Percentiles rank a stretch among this genome's conserved stretches.
These are phyloP conservation scores for Ashinkailepas kermadecensis DNA, from an alignment of 2,888 invertebrate species.

Conservation along the genomic window DNA sequence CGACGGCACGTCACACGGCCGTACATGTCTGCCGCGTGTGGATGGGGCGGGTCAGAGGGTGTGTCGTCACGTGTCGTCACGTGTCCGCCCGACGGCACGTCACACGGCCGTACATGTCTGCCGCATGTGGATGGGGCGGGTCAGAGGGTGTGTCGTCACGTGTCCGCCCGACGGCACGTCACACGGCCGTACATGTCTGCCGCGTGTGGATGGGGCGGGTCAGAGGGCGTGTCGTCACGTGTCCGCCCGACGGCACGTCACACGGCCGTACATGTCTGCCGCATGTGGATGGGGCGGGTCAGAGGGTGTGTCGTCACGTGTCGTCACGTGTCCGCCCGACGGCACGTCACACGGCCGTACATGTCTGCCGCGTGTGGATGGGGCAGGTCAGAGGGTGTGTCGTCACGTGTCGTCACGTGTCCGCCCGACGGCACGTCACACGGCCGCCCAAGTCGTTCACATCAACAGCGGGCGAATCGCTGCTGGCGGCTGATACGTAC, in stretches of 20 bases:
- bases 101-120: slow-evolving; percentile 97
- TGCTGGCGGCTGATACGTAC: no score
- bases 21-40: slow-evolving; percentile 69
- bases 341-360: slow-evolving; percentile 69
- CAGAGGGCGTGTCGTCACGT: not conserved
- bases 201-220: slow-evolving; percentile 23
- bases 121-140: slow-evolving; percentile 22
- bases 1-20: slow-evolving; percentile 53
- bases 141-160: not conserved
- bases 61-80: no score
- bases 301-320: not conserved
- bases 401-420: no score
- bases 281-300: not conserved
- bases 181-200: slow-evolving; percentile 94
- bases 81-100: no score
- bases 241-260: no score
- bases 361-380: slow-evolving; percentile 56
- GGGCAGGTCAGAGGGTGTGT: not conserved
- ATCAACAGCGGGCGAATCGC: no score
- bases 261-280: slow-evolving; percentile 92
- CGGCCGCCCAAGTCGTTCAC: no score
- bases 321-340: no score
- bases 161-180: no score
- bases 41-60: not conserved
- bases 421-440: no score